Percentiles rank a stretch among this genome's conserved stretches.
phyloP scores from a whole-genome alignment of 2,888 invertebrate species.

The Theodoxus fluviatilis region DNA sequence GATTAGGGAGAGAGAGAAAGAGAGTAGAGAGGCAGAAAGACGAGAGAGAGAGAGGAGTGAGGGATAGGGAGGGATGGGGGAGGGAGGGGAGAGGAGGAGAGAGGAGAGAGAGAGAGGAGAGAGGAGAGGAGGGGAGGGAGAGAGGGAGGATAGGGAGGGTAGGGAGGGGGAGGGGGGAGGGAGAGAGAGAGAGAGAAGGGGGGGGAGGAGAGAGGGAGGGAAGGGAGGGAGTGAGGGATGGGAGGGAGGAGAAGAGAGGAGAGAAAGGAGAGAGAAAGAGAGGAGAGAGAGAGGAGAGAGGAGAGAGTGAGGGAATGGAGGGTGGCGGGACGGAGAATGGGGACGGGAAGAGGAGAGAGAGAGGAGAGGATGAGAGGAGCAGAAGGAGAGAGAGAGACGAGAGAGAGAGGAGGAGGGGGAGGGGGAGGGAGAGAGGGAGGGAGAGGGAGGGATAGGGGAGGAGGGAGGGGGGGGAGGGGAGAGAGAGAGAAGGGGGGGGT shows the following conservation, averaged over 20 bases:
- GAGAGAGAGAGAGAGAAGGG: not conserved
- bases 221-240: not conserved
- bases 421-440: not conserved
- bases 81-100: not conserved
- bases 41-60: not conserved
- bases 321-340: too few relatives aligned
- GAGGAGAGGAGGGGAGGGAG: not conserved
- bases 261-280: slow-evolving; percentile 5
- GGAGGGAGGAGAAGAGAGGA: not conserved
- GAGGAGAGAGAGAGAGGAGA: slow-evolving; percentile 8
- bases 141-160: not conserved
- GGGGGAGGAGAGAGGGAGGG: not conserved
- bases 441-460: not conserved
- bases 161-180: not conserved
- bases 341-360: slow-evolving; percentile 1
- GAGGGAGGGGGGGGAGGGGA: not conserved
- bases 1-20: slow-evolving; percentile 12
- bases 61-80: not conserved
- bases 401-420: not conserved
- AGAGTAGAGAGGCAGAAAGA: not conserved
- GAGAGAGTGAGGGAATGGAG: slow-evolving; percentile 10
- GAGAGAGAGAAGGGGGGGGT: not conserved
- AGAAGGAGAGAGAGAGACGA: not conserved
- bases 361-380: not conserved
- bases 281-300: slow-evolving; percentile 9